phyloP scores from a whole-genome alignment of 2,113 vertebrate genomes.

The Sceloporus tristichus region DNA sequence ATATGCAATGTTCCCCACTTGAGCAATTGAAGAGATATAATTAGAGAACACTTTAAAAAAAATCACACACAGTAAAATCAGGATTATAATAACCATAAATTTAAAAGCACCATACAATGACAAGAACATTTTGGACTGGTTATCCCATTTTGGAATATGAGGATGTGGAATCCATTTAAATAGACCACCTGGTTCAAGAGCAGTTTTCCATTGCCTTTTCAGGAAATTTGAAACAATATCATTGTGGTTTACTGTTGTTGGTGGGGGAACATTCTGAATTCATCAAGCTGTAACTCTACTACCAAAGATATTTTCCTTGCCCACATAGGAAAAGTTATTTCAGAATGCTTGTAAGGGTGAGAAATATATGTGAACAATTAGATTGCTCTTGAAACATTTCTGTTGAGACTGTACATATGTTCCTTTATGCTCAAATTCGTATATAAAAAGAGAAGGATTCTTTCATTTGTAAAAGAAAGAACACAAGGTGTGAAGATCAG shows the following conservation, averaged over 20 bases:
- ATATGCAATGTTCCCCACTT: not conserved
- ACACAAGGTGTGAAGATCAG: not conserved
- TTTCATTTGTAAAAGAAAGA: not conserved
- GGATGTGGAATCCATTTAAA: not conserved
- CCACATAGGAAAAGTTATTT: conserved; percentile 31
- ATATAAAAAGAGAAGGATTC: not conserved
- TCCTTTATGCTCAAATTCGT: not conserved
- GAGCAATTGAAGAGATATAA: not conserved
- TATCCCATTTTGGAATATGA: not conserved
- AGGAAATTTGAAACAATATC: not conserved
- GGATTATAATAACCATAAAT: not conserved
- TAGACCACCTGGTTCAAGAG: not conserved
- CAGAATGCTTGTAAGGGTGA: conserved; percentile 8
- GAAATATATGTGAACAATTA: conserved; percentile 22
- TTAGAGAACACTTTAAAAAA: not conserved
- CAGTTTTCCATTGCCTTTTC: no score
- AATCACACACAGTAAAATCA: not conserved
- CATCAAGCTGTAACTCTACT: not conserved
- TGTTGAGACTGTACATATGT: not conserved
- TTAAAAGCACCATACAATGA: not conserved
- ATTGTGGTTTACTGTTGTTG: not conserved
- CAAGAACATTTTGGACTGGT: not conserved
- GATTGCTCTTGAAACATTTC: conserved; percentile 10
- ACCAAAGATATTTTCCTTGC: not conserved
- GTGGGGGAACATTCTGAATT: not conserved